These are phyloP conservation scores for Folsomia manolachei DNA, from an alignment of 2,888 invertebrate genomes.

Conservation along the genomic window DNA sequence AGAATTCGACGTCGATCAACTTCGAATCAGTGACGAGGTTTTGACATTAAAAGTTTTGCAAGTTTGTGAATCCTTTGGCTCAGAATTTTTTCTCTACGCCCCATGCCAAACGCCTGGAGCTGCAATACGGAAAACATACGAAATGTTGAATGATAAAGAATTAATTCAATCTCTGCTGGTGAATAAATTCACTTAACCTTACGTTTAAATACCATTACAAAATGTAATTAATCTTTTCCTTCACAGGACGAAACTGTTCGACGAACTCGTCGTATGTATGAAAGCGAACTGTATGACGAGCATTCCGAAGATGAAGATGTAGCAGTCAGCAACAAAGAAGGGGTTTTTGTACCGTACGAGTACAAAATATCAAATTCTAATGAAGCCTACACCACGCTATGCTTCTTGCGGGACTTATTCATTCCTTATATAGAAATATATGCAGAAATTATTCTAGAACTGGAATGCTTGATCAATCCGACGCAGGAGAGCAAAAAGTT, in stretches of 20 bases:
- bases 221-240: too few species aligned
- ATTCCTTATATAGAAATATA: slow-evolving; percentile 29
- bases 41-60: slow-evolving; percentile 16
- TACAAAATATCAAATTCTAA: slow-evolving; percentile 12
- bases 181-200: background rate
- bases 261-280: background rate
- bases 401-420: slow-evolving; percentile 20
- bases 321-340: background rate
- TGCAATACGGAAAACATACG: slow-evolving; percentile 21
- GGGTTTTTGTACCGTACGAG: slow-evolving; percentile 16
- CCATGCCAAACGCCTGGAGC: slow-evolving; percentile 26
- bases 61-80: slow-evolving; percentile 21
- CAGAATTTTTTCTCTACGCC: slow-evolving; percentile 29
- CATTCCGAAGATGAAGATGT: slow-evolving; percentile 6
- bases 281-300: slow-evolving; percentile 21
- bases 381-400: background rate
- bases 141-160: slow-evolving; percentile 18
- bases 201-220: background rate
- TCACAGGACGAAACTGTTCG: slow-evolving; percentile 12
- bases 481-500: background rate
- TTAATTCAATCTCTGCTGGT: slow-evolving; percentile 24
- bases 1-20: slow-evolving; percentile 18
- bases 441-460: slow-evolving; percentile 6
- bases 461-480: slow-evolving; percentile 1
- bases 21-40: slow-evolving; percentile 21